A percentile compares a stretch with the other conserved stretches of the same genome.
Conservation (phyloP, 2,113 vertebrate genomes). For the Anas platyrhynchos region DNA sequence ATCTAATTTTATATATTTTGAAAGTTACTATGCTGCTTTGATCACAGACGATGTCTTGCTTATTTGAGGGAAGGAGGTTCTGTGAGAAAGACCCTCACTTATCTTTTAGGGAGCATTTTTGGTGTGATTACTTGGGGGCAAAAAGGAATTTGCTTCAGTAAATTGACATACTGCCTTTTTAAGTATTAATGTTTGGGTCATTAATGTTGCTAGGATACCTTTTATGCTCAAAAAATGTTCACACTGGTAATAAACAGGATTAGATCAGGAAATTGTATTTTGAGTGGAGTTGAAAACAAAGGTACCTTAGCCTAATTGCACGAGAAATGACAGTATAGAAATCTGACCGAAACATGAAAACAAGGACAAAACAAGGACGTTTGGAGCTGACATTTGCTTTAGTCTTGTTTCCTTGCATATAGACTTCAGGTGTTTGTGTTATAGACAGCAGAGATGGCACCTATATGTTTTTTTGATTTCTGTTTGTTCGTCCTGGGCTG, state of each 20-base stretch:
- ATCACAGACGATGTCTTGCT: background rate
- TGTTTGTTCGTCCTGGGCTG: background rate
- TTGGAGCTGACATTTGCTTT: background rate
- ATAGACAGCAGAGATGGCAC: background rate
- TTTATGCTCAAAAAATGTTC: background rate
- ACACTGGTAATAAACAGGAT: background rate
- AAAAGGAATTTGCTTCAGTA: background rate
- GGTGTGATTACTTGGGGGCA: background rate
- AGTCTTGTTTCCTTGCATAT: background rate
- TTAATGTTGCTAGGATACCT: slow-evolving; percentile 1
- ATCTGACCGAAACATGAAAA: background rate
- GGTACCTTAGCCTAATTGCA: background rate
- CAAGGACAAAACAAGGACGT: background rate
- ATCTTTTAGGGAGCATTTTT: background rate
- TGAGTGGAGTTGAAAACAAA: background rate
- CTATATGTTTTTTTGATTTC: background rate
- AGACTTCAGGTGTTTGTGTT: background rate
- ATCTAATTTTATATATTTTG: background rate
- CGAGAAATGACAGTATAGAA: background rate
- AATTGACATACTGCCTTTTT: background rate
- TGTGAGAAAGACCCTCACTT: background rate
- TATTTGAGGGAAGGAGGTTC: background rate
- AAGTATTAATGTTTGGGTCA: background rate
- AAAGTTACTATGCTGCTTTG: background rate
- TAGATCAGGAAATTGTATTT: background rate